Conservation (phyloP, 2,888 invertebrate species). For the Arge pagana region DNA sequence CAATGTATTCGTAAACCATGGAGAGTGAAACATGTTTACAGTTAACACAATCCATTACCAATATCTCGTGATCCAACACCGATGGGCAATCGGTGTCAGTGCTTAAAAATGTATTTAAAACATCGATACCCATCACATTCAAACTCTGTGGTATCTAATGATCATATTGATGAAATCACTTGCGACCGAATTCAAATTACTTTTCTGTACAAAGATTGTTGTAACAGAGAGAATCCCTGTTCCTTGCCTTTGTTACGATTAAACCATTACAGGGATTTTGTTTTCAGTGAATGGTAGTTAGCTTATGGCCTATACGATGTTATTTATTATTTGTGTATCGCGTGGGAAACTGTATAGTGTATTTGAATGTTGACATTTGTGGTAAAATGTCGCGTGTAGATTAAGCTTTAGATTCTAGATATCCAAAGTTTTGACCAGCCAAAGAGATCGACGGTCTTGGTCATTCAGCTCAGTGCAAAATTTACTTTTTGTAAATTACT, state of each 20-base stretch:
- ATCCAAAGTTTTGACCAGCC: slow-evolving; percentile 20
- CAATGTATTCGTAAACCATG: slow-evolving; percentile 7
- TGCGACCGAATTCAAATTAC: slow-evolving; percentile 9
- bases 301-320: slow-evolving; percentile 20
- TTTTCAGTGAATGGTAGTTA: slow-evolving; percentile 10
- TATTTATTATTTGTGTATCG: slow-evolving; percentile 9
- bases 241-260: no score
- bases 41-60: no score
- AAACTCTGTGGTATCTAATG: slow-evolving; percentile 11
- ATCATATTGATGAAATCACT: slow-evolving; percentile 4
- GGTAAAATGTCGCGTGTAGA: slow-evolving; percentile 5
- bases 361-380: slow-evolving; percentile 6
- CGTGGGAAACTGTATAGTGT: slow-evolving; percentile 2
- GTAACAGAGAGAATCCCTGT: no score
- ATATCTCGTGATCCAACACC: no score
- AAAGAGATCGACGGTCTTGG: slow-evolving; percentile 22
- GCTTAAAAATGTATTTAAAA: no score
- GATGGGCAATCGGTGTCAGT: no score
- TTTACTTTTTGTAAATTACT: slow-evolving; percentile 23
- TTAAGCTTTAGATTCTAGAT: slow-evolving; percentile 23
- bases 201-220: not conserved
- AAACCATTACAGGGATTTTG: slow-evolving; percentile 2
- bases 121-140: no score
- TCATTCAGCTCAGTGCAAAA: slow-evolving; percentile 16
- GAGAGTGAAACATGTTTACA: no score